These are phyloP conservation scores for Oncorhynchus tshawytscha DNA, from an alignment of 2,113 vertebrate genomes.

Conservation along the genomic window DNA sequence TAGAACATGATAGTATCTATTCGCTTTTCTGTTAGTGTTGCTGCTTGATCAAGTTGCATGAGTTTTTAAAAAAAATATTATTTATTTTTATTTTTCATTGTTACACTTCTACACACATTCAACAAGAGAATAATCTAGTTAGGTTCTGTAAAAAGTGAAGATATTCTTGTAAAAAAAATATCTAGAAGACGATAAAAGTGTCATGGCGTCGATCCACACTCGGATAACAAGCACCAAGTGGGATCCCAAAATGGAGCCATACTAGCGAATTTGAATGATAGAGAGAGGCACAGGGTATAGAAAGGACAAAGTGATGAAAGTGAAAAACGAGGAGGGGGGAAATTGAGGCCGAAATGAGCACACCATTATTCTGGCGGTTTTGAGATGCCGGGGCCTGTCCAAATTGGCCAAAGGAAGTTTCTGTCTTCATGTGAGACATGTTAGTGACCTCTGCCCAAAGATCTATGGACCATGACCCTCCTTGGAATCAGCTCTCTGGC, in stretches of 20 bases:
- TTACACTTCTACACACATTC: constrained; percentile 25
- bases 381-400: constrained; percentile 11
- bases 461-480: background rate
- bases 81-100: constrained; percentile 21
- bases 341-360: constrained; percentile 39
- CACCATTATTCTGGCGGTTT: constrained; percentile 23
- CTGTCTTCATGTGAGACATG: constrained; percentile 19
- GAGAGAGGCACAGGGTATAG: constrained; percentile 26
- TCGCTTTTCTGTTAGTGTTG: constrained; percentile 43
- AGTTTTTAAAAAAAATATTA: constrained; percentile 21
- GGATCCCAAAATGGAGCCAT: constrained; percentile 43
- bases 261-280: constrained; percentile 31
- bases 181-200: constrained; percentile 34
- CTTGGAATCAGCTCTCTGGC: constrained; percentile 36
- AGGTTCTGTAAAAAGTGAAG: constrained; percentile 67
- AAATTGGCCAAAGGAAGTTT: constrained; percentile 16
- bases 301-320: constrained; percentile 19
- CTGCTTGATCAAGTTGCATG: constrained; percentile 58
- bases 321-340: background rate
- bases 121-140: constrained; percentile 41
- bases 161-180: constrained; percentile 53
- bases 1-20: constrained; percentile 27
- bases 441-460: background rate
- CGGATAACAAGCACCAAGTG: constrained; percentile 27
- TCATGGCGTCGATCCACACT: constrained; percentile 24